Evolutionary conservation across 1,140 invertebrate species (phyloP).

Genomic region (Zaprionus camerounensis): DNA sequence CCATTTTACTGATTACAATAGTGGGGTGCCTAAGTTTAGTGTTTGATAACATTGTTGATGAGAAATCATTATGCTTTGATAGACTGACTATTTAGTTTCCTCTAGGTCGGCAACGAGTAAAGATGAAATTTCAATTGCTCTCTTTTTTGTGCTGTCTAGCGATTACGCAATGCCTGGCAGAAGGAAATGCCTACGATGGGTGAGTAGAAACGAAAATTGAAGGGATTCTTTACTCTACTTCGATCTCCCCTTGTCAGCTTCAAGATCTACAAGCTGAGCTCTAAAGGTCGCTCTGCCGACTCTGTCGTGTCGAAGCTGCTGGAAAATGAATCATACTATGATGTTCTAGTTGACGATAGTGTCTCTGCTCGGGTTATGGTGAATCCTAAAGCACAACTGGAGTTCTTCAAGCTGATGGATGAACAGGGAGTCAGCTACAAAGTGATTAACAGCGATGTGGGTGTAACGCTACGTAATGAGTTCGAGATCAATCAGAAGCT

Average conservation of each 20-base stretch:
- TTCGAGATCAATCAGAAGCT: constrained; percentile 47
- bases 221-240: not conserved
- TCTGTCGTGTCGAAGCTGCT: constrained; percentile 27
- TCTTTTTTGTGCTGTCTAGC: constrained; percentile 21
- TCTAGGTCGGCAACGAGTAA: constrained; percentile 24
- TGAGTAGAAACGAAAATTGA: not conserved
- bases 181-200: constrained; percentile 54
- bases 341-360: constrained; percentile 31
- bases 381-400: constrained; percentile 51
- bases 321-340: constrained; percentile 55
- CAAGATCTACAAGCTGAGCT: constrained; percentile 56
- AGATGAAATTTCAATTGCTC: constrained; percentile 51
- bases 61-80: constrained; percentile 12
- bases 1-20: constrained; percentile 35
- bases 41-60: constrained; percentile 28
- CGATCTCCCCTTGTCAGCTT: constrained; percentile 28
- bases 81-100: constrained; percentile 31
- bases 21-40: not conserved
- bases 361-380: constrained; percentile 51
- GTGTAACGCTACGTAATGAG: constrained; percentile 41
- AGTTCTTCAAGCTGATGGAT: constrained; percentile 45
- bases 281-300: constrained; percentile 27
- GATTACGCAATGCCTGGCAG: constrained; percentile 13
- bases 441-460: constrained; percentile 57
- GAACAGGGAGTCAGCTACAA: constrained; percentile 33